Evolutionary conservation across 1,140 invertebrate genomes (phyloP), one percentile per base, ranked within the genome.

Genomic region (Acromyrmex heyeri): DNA sequence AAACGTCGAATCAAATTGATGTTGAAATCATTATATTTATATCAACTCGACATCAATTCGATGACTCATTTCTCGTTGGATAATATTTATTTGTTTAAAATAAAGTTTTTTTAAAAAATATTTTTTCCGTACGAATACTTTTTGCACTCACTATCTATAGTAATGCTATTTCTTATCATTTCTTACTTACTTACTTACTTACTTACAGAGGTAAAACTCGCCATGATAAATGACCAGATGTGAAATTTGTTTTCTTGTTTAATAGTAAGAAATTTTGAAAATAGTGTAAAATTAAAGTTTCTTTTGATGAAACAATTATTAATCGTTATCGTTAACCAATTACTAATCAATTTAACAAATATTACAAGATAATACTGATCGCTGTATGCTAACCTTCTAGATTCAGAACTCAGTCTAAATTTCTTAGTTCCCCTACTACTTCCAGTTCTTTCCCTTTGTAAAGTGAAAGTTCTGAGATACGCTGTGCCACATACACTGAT

Each of bases 381-480:
- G 10, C 16, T 72, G 21, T 10, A 10, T 5, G 14, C 38, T 10
- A 14, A 73, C 55, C 38, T 73, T 48, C 55, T 50, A 24, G 44
- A 38, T 30, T 18, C 24, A 27, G 27, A 61, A 73, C 67, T 62
- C 38, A 6, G n/a, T 61, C 69, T 73, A 5, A 73, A 64, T 69
- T 85, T 65, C 50, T 64, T 65, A 34, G 3, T 65, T 27, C 61
- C 76, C 76, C 85, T 34, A 81, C 85, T 30, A 57, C 53, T 21
- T 24, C 6, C 34, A 18, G n/a, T 38, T 69, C 61, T 86, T 61
- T 48, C 64, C 7, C 6, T 8, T 10, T 44, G n/a, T 14, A 38
- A 53, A 77, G 89, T 90, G 89, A 90, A 90, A 90, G 89, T 90
- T 67, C 62, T 30, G n/a, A 64, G 30, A 64, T 12, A n/a, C 44